phyloP scores from a whole-genome alignment of 2,888 invertebrate species.

The Mythimna pallens region DNA sequence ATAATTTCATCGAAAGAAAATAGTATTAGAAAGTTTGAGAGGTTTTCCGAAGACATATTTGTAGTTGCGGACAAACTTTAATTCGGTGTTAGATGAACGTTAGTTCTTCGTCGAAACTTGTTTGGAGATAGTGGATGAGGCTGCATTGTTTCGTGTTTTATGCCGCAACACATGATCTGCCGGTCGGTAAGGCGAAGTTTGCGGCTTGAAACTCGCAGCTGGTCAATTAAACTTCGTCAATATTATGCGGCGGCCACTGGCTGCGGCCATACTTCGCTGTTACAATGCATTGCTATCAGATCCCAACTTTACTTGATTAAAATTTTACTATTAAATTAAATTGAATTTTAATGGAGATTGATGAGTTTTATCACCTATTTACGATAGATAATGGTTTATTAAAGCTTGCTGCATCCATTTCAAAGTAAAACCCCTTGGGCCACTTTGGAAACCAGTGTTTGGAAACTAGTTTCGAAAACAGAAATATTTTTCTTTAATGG shows the following conservation, averaged over 20 bases:
- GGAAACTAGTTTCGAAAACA: too few relatives aligned
- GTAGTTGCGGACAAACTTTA: slow-evolving; percentile 42
- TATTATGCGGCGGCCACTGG: slow-evolving; percentile 40
- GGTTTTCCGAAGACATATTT: slow-evolving; percentile 32
- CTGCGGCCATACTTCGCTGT: slow-evolving; percentile 23
- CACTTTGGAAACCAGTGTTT: too few relatives aligned
- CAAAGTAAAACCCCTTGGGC: background rate
- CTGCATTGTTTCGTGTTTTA: slow-evolving; percentile 75
- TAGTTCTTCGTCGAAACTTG: slow-evolving; percentile 45
- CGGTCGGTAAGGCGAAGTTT: slow-evolving; percentile 36
- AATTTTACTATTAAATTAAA: slow-evolving; percentile 34
- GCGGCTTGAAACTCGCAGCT: slow-evolving; percentile 58
- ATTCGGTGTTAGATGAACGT: slow-evolving; percentile 20
- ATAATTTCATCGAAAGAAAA: slow-evolving; percentile 44
- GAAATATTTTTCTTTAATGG: too few relatives aligned
- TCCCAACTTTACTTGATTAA: slow-evolving; percentile 51
- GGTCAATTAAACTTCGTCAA: slow-evolving; percentile 67
- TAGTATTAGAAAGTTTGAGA: slow-evolving; percentile 24
- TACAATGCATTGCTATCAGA: slow-evolving; percentile 57
- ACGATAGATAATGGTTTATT: slow-evolving; percentile 17
- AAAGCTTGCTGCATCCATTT: background rate
- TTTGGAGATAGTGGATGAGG: slow-evolving; percentile 62
- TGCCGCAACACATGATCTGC: slow-evolving; percentile 64
- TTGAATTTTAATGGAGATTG: slow-evolving; percentile 39
- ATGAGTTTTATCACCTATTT: slow-evolving; percentile 10